Evolutionary conservation across 2,113 vertebrate species (phyloP), one percentile per base, ranked within the genome.

Genomic region (Callionymus lyra): DNA sequence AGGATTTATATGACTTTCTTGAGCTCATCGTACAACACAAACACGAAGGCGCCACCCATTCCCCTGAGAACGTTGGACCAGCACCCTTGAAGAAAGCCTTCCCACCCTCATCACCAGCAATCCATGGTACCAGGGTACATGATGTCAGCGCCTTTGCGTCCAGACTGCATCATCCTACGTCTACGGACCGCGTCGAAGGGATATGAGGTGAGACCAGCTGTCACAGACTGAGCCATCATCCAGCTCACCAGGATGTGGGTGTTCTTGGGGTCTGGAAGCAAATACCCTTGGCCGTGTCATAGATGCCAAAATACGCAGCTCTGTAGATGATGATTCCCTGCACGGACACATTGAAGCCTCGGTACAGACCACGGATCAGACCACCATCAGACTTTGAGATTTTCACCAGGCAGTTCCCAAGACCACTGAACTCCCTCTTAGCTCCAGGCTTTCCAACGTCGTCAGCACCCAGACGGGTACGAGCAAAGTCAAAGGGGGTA

Each of bases 81-180:
- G 91, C 90, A 27, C 94, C 94, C 85, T 98, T 95, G 85, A 95
- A 97, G 82, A 97, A 94, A 0, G 90, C 93, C 62, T 91, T 94
- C 53, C 76, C 45, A 3, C 93, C 92, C 73, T 97, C 91, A 0
- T 96, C 90, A 0, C 93, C 94, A 98, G 86, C 91, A 97, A 83
- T 95, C 91, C 1, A 97, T 69, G 2, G 91, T 94, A 16, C 94
- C 91, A 0, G 10, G 78, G 85, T 97, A 95, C 91, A 96, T 97
- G 75, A 97, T 91, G 50, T 97, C 92, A 55, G 88, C 92, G 86
- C 87, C 89, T 91, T 88, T 96, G 38, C 87, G 90, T 15, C 91
- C 93, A 0, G 93, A 94, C 86, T 95, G 92, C 94, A 98, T 97
- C 93, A 97, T 97, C 91, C 93, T 93, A 39, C 90, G 86, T 53